These are phyloP conservation scores for Mycetomoellerius zeteki DNA, from an alignment of 1,140 invertebrate genomes.

Conservation along the genomic window DNA sequence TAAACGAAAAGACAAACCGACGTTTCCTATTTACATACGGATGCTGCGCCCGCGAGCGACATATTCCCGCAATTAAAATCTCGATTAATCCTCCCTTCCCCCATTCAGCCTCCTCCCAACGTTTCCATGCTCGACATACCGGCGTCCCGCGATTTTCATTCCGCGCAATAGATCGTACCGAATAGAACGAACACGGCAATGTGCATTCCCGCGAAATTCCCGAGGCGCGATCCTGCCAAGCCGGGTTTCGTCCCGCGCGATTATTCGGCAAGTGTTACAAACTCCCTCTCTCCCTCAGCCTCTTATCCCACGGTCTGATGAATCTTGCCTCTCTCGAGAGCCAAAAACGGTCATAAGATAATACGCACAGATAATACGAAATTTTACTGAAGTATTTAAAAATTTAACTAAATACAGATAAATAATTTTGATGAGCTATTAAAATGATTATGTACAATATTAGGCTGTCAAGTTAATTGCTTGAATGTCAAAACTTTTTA, in stretches of 20 bases:
- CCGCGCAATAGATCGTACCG: not conserved
- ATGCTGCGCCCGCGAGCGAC: slow-evolving; percentile 17
- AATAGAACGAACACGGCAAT: slow-evolving; percentile 48
- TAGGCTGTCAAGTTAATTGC: too few species aligned
- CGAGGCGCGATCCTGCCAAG: slow-evolving; percentile 57
- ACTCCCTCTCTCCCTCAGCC: not conserved
- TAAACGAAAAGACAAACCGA: slow-evolving; percentile 6
- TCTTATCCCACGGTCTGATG: not conserved
- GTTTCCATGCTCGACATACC: not conserved
- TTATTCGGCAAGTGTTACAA: slow-evolving; percentile 50
- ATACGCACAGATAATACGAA: not conserved
- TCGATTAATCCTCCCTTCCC: slow-evolving; percentile 18
- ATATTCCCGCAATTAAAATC: slow-evolving; percentile 45
- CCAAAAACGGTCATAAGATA: slow-evolving; percentile 51
- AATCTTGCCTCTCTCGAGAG: slow-evolving; percentile 42
- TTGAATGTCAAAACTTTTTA: too few species aligned
- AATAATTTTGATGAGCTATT: too few species aligned
- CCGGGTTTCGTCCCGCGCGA: slow-evolving; percentile 58
- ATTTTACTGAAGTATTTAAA: too few species aligned
- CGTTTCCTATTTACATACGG: slow-evolving; percentile 28
- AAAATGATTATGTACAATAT: too few species aligned
- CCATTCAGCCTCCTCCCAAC: not conserved
- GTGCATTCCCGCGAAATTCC: slow-evolving; percentile 66
- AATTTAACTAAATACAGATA: too few species aligned
- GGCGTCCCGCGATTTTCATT: slow-evolving; percentile 24